These are phyloP conservation scores for Aphaenogaster floridana DNA, from an alignment of 1,140 invertebrate species.

Conservation along the genomic window DNA sequence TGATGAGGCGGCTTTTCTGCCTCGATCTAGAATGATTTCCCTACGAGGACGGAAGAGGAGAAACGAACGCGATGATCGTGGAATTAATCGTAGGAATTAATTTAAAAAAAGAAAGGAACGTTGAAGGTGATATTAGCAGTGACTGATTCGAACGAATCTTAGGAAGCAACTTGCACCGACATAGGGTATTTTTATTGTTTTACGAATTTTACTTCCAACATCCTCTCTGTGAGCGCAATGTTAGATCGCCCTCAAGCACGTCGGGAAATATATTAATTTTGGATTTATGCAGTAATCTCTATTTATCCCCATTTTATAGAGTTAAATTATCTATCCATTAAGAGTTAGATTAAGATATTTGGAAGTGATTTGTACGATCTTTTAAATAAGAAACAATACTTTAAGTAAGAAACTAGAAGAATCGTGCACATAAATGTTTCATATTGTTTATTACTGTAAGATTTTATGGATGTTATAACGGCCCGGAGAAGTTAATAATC, in stretches of 20 bases:
- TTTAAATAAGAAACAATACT: slow-evolving; percentile 25
- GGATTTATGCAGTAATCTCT: slow-evolving; percentile 6
- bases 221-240: not conserved
- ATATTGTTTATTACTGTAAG: slow-evolving; percentile 41
- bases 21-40: not conserved
- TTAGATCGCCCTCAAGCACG: not conserved
- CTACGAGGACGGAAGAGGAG: not conserved
- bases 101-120: slow-evolving; percentile 33
- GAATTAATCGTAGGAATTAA: slow-evolving; percentile 33
- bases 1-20: not conserved
- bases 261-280: slow-evolving; percentile 16
- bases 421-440: not conserved
- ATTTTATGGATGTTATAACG: slow-evolving; percentile 45
- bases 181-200: slow-evolving; percentile 35
- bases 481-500: not conserved
- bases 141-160: slow-evolving; percentile 29
- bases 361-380: slow-evolving; percentile 32
- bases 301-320: not conserved
- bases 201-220: slow-evolving; percentile 46
- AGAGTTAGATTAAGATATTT: slow-evolving; percentile 15
- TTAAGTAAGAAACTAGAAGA: not conserved
- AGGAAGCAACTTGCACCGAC: slow-evolving; percentile 33
- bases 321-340: slow-evolving; percentile 33
- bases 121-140: slow-evolving; percentile 49
- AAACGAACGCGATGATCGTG: not conserved